Percentiles rank a stretch among this genome's conserved stretches.
phyloP scores from a whole-genome alignment of 2,797 vertebrate species.

The Eurystomus glaucurus region DNA sequence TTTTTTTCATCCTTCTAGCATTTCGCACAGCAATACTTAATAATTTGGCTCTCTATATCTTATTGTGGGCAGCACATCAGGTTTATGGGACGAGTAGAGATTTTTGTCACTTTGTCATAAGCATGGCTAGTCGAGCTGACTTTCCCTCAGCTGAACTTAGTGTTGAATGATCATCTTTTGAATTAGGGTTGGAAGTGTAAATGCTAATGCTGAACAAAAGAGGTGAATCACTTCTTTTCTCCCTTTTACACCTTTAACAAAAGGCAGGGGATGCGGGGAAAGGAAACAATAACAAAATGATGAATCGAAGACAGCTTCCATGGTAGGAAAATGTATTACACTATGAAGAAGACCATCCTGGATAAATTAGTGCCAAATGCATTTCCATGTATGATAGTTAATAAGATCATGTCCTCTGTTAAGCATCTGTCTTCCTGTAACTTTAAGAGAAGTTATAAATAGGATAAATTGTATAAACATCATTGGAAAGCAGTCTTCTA shows the following conservation, averaged over 20 bases:
- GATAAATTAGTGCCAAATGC: neutral
- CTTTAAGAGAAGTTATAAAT: neutral
- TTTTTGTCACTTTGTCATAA: neutral
- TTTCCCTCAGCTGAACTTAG: neutral
- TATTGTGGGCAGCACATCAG: neutral
- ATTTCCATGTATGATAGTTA: neutral
- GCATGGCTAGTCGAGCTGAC: neutral
- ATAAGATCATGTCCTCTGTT: neutral
- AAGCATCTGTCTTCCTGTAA: neutral
- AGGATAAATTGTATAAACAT: neutral
- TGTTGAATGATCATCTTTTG: neutral
- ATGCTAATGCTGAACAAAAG: neutral
- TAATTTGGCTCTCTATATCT: neutral
- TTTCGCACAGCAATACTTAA: neutral
- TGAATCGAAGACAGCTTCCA: neutral
- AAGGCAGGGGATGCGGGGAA: fast-evolving
- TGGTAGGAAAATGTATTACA: neutral
- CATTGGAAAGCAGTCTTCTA: constrained; percentile 1
- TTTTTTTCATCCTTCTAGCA: neutral
- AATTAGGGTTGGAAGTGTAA: neutral
- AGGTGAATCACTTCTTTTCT: neutral
- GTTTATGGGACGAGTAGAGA: neutral
- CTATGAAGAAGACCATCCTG: neutral
- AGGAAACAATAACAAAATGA: neutral
- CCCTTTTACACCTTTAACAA: neutral